Base-by-base conservation (phyloP, 1,140 invertebrate species). In the Agraylea sexmaculata region DNA sequence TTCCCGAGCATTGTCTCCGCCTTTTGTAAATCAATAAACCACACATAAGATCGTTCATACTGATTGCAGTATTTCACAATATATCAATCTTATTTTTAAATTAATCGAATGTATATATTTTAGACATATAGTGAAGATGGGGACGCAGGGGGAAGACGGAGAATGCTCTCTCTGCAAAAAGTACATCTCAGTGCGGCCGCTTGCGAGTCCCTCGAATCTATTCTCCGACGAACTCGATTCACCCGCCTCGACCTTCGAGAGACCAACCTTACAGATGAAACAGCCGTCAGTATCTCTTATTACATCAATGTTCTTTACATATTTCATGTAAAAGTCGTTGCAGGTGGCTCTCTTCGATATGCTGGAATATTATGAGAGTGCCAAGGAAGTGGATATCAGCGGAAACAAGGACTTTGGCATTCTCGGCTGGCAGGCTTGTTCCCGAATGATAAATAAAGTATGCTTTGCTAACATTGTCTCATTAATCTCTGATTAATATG, bases 311-410 rank as follows among this genome's bases (percentile, higher is more conserved):
- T 25, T 20, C 15, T 31, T 28, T 42, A 7, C 32, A 6, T 42
- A 36, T 32, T 27, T 17, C 22, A 45, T 37, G n/a, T 30, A 15
- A 38, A 49, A 15, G 28, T 7, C 17, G 44, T 55, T 56, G 32
- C 57, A 57, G 62, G 76, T 81, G 49, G 78, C 85, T 28, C 59
- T 90, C 27, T 90, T 89, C 62, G 87, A 91, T 58, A 90, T 91
- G 83, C 74, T 91, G 46, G 87, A 91, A 57, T 91, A 87, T 59
- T 92, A 92, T 63, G 86, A 91, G 56, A 85, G 85, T 29, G 74
- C 81, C 1, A 70, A 67, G 19, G 73, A 80, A 42, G 57, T 92
- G 32, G 83, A 84, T 58, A 81, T 92, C 40, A 79, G 79, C 15
- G 77, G 73, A 33, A 87, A 85, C 58, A 68, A 73, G 45, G 69